Evolutionary conservation across 2,888 invertebrate species (phyloP).

Genomic region (Papilio elwesi): DNA sequence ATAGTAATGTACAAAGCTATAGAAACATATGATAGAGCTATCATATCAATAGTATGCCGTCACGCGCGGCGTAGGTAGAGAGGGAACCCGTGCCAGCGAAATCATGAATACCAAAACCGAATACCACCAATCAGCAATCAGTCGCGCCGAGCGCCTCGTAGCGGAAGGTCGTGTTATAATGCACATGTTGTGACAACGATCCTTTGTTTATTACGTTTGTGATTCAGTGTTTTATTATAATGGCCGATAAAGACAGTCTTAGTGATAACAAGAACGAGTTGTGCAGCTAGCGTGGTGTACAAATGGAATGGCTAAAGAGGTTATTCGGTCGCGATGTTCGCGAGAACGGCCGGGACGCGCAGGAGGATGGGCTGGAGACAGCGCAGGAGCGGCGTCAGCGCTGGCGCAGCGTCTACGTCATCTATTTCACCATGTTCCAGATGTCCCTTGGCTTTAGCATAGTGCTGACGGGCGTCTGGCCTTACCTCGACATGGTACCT

Average conservation of each 20-base stretch:
- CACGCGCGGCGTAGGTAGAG: conserved; percentile 41
- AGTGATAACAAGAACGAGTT: conserved; percentile 11
- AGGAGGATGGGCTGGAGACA: conserved; percentile 84
- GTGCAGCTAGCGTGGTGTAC: conserved; percentile 17
- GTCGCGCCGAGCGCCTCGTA: conserved; percentile 22
- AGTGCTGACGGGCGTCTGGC: conserved; percentile 94
- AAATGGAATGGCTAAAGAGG: conserved; percentile 67
- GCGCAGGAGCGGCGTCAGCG: conserved; percentile 86
- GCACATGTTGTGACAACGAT: conserved; percentile 29
- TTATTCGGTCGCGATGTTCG: conserved; percentile 47
- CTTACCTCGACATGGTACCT: conserved; percentile 92
- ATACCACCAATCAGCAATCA: conserved; percentile 24
- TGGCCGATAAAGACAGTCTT: conserved; percentile 30
- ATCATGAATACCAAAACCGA: conserved; percentile 44
- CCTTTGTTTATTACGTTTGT: conserved; percentile 48
- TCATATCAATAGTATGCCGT: conserved; percentile 28
- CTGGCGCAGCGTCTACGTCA: conserved; percentile 91
- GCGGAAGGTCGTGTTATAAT: conserved; percentile 20
- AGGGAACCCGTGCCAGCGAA: conserved; percentile 50
- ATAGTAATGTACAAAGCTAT: too few species aligned
- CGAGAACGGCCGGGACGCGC: conserved; percentile 41
- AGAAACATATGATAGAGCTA: too few species aligned
- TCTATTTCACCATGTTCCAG: conserved; percentile 95
- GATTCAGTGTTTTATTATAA: conserved; percentile 29
- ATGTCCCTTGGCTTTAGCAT: conserved; percentile 95